These are phyloP conservation scores for Helostoma temminkii DNA, from an alignment of 2,797 vertebrate species.

Conservation along the genomic window DNA sequence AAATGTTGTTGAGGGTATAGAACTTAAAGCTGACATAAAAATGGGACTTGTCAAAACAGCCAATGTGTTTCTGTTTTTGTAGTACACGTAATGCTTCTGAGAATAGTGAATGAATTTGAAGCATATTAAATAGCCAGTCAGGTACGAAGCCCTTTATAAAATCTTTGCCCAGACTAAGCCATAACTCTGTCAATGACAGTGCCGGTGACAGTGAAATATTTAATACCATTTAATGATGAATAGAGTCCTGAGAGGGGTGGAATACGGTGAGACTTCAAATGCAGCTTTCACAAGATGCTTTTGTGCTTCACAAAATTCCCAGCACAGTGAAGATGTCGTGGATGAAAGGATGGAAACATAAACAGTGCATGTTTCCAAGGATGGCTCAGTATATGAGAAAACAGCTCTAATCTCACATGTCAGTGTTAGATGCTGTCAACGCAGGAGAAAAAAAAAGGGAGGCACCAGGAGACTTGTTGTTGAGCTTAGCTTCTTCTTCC, in stretches of 20 bases:
- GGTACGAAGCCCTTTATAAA: constrained; percentile 10
- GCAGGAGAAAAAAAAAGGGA: constrained; percentile 27
- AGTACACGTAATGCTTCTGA: neutral
- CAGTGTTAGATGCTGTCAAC: constrained; percentile 57
- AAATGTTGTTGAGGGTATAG: neutral
- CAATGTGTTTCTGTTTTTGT: neutral
- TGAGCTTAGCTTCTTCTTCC: no score
- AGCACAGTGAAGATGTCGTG: constrained; percentile 34
- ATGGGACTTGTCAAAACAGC: neutral
- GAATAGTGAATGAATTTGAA: constrained; percentile 23
- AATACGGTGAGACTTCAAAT: constrained; percentile 60
- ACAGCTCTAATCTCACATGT: constrained; percentile 65
- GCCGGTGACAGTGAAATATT: constrained; percentile 66
- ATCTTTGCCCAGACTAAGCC: constrained; percentile 25
- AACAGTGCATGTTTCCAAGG: constrained; percentile 64
- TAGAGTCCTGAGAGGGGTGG: constrained; percentile 40
- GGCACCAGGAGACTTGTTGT: constrained; percentile 37
- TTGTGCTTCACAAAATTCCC: constrained; percentile 51
- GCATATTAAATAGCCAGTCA: constrained; percentile 31
- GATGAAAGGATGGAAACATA: constrained; percentile 66
- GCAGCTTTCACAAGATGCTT: constrained; percentile 47
- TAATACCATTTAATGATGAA: constrained; percentile 64
- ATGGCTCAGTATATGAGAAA: constrained; percentile 49
- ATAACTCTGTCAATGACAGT: constrained; percentile 56
- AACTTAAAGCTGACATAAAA: neutral